phyloP scores from a whole-genome alignment of 1,140 invertebrate species.

The Scaptomyza hsui region DNA sequence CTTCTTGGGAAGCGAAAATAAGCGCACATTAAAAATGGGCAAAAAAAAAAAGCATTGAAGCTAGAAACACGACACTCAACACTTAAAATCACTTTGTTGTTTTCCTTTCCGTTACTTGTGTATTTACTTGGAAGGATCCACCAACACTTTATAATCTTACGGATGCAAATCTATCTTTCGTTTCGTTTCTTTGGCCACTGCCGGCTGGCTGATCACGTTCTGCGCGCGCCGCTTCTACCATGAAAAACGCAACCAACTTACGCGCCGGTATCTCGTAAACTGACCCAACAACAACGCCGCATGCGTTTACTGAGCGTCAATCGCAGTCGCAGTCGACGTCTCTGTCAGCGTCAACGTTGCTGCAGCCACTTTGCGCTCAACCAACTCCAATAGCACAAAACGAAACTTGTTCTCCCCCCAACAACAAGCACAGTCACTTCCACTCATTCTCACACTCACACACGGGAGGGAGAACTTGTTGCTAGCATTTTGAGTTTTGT shows the following conservation, averaged over 20 bases:
- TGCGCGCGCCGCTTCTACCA: constrained; percentile 30
- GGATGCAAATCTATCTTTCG: constrained; percentile 30
- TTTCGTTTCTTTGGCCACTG: constrained; percentile 21
- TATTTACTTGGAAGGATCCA: neutral
- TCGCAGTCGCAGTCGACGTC: constrained; percentile 6
- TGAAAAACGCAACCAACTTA: constrained; percentile 71
- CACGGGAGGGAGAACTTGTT: constrained; percentile 56
- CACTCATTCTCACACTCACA: constrained; percentile 6
- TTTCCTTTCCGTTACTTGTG: neutral
- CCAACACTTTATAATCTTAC: constrained; percentile 14
- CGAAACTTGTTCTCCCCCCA: constrained; percentile 69
- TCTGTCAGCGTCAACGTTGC: constrained; percentile 9
- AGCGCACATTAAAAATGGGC: neutral
- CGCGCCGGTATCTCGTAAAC: constrained; percentile 69
- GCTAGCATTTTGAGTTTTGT: constrained; percentile 52
- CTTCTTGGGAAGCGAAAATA: constrained; percentile 25
- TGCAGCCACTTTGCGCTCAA: constrained; percentile 71
- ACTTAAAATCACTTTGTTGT: constrained; percentile 20
- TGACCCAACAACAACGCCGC: constrained; percentile 65
- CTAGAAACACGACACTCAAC: constrained; percentile 20
- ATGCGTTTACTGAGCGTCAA: constrained; percentile 19
- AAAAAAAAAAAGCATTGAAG: neutral
- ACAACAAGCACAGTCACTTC: constrained; percentile 4
- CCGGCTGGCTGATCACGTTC: constrained; percentile 57
- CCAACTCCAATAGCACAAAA: constrained; percentile 38